A percentile compares a stretch with the other conserved stretches of the same genome.
These are phyloP conservation scores for Parnassius apollo DNA, from an alignment of 2,888 invertebrate species.

Conservation along the genomic window DNA sequence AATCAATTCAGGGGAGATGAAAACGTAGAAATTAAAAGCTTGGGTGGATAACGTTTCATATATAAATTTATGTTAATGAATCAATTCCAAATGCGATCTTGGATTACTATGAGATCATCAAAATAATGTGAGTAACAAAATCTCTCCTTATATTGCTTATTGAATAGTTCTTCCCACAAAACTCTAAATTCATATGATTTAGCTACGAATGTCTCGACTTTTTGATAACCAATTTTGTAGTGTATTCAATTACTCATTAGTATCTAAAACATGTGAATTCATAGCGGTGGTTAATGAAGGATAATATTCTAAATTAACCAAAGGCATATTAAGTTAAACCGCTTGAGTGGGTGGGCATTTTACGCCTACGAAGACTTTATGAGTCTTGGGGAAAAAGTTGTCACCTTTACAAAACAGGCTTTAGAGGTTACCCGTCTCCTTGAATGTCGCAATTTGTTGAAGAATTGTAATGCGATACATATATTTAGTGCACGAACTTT, in stretches of 20 bases:
- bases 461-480: slow-evolving; percentile 11
- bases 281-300: background rate
- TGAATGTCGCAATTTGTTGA: slow-evolving; percentile 18
- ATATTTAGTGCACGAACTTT: slow-evolving; percentile 10
- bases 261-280: background rate
- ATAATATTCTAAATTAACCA: slow-evolving; percentile 2
- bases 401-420: slow-evolving; percentile 23
- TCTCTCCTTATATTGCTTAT: too few species aligned
- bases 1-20: slow-evolving; percentile 16
- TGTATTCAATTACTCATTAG: too few species aligned
- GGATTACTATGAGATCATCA: too few species aligned
- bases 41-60: slow-evolving; percentile 12
- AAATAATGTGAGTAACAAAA: too few species aligned
- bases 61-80: background rate
- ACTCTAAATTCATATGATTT: too few species aligned
- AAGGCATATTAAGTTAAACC: slow-evolving; percentile 9
- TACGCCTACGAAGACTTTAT: slow-evolving; percentile 22
- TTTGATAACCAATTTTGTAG: too few species aligned
- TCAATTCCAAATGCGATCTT: too few species aligned
- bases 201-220: too few species aligned
- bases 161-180: too few species aligned
- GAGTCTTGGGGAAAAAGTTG: slow-evolving; percentile 20
- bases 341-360: slow-evolving; percentile 10
- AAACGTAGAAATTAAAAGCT: background rate
- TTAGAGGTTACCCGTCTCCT: slow-evolving; percentile 16